Conservation (phyloP, 2,113 vertebrate genomes). For the Dromas ardeola region DNA sequence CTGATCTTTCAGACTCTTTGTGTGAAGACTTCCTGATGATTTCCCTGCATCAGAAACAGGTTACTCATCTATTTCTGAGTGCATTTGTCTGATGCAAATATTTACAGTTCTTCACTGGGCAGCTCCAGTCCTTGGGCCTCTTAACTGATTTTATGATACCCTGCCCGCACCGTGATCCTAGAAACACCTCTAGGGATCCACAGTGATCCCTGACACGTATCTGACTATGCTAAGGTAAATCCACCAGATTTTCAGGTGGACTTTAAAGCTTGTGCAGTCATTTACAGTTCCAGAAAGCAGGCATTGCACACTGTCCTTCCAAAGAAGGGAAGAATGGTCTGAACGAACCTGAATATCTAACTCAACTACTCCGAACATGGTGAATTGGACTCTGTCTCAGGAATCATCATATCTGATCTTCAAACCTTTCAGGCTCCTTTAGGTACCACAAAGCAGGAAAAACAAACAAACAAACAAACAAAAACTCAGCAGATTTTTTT, state of each 20-base stretch:
- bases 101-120: not conserved
- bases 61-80: not conserved
- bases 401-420: not conserved
- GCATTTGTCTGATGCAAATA: not conserved
- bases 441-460: not conserved
- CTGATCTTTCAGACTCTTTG: not conserved
- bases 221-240: not conserved
- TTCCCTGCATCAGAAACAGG: not conserved
- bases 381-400: not conserved
- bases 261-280: not conserved
- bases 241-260: not conserved
- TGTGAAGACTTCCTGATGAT: not conserved
- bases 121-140: not conserved
- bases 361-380: not conserved
- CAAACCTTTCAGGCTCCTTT: not conserved
- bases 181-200: not conserved
- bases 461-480: not conserved
- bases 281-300: not conserved
- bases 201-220: not conserved
- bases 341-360: not conserved
- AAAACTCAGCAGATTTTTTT: not conserved
- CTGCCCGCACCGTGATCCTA: accelerated
- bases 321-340: not conserved
- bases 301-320: not conserved
- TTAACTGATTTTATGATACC: not conserved